Conservation (phyloP, 2,888 invertebrate genomes). For the Tolmerus cingulatus region DNA sequence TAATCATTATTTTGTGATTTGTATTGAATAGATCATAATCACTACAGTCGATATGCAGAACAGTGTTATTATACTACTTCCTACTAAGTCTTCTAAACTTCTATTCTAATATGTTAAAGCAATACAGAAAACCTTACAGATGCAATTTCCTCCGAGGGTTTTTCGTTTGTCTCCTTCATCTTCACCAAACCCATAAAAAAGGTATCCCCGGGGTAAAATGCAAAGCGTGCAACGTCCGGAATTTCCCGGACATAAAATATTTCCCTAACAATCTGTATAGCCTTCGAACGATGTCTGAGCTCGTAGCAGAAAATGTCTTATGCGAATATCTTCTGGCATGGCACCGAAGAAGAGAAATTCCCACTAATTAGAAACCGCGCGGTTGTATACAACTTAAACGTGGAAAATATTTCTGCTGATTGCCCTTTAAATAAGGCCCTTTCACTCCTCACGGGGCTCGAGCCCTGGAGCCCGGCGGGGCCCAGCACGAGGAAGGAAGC, state of each 20-base stretch:
- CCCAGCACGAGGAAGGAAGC: conserved; percentile 16
- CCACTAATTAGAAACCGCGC: conserved; percentile 29
- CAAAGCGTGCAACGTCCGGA: background rate
- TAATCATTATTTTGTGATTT: too few species aligned
- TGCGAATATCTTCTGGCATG: background rate
- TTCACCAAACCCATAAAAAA: background rate
- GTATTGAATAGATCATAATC: too few species aligned
- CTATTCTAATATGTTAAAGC: too few species aligned
- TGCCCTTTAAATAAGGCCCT: conserved; percentile 37
- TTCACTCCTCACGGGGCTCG: background rate
- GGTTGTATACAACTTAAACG: conserved; percentile 24
- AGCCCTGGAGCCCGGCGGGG: background rate
- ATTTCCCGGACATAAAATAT: conserved; percentile 10
- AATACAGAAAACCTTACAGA: background rate
- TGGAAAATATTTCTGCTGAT: conserved; percentile 35
- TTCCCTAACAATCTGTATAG: background rate
- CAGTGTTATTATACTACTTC: too few species aligned
- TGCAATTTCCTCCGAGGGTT: background rate
- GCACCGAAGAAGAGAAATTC: conserved; percentile 19
- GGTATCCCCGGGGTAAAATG: background rate
- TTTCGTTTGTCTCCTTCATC: background rate
- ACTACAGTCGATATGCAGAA: too few species aligned
- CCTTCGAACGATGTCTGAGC: background rate
- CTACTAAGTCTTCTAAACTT: too few species aligned
- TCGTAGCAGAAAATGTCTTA: background rate